Base-by-base conservation (phyloP, 2,113 vertebrate species). In the Colinus virginianus region DNA sequence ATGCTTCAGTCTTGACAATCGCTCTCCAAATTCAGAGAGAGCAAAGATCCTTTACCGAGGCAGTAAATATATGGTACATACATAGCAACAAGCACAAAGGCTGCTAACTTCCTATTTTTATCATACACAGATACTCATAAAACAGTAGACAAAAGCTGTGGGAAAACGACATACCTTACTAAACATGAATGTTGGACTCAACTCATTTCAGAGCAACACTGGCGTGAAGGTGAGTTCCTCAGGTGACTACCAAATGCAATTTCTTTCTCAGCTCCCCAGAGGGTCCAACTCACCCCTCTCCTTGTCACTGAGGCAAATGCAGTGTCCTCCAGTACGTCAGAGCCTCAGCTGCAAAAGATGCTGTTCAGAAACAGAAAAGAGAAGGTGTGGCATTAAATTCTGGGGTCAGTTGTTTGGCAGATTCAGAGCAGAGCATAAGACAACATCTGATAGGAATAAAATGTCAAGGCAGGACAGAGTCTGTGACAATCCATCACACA, bases 191-290 rank as follows among this genome's bases (percentile, higher is more conserved):
- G 92, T 36, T 78, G 85, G 78, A 93, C 66, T 87, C 70, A 53
- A 88, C 69, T 83, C 0, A 38, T 92, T 96, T 98, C 96, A 97
- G 91, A 95, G 91, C 94, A 91, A 96, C 98, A 98, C 97, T 95
- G 95, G 96, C 67, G 78, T 90, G 92, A 84, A 94, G 85, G 87
- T 61, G 63, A 91, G 87, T 48, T 92, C 87, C 93, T 96, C 96
- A 93, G 85, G 84, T 1, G 7, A 72, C 87, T 63, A 90, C 78
- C 91, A 93, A 84, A 42, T 3, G 6, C 67, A 92, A 19, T 9
- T 90, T 84, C 87, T 45, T 74, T 56, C 84, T 1, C 17, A 91
- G 45, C 38, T 87, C 62, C 75, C 77, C 92, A 58, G 40, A 17
- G 51, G 55, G 72, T 96, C 93, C 94, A 90, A 83, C 42, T 84